Evolutionary conservation across 2,888 invertebrate genomes (phyloP).

Genomic region (Endotricha flammealis): DNA sequence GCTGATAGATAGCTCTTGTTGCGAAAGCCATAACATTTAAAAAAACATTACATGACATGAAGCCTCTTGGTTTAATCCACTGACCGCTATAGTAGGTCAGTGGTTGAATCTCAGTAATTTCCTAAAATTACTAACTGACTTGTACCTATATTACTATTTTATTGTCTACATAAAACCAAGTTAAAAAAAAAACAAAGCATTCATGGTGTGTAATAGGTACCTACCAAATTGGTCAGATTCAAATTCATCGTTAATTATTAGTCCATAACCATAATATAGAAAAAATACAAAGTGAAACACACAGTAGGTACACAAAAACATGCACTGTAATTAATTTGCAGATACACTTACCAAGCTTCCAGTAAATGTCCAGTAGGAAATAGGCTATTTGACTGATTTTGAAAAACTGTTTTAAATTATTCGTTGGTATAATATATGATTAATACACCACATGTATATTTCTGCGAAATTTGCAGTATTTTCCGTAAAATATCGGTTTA

Average conservation of each 20-base stretch:
- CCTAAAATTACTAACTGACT: conserved; percentile 2
- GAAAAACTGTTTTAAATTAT: too few species aligned
- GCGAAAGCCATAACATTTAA: not conserved
- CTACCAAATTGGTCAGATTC: conserved; percentile 1
- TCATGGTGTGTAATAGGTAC: conserved; percentile 3
- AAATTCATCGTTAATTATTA: conserved; percentile 5
- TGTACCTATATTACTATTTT: conserved; percentile 1
- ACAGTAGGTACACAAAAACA: conserved; percentile 3
- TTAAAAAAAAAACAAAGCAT: conserved; percentile 3
- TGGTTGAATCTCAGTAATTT: conserved; percentile 1
- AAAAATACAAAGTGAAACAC: conserved; percentile 2
- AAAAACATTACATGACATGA: conserved; percentile 5
- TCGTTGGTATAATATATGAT: too few species aligned
- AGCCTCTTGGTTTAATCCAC: conserved; percentile 1
- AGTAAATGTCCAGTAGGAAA: not conserved
- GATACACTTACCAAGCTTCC: conserved; percentile 2
- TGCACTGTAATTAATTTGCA: conserved; percentile 2
- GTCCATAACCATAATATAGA: conserved; percentile 2
- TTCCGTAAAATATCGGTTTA: too few species aligned
- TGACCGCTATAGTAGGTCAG: not conserved
- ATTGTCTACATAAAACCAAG: conserved; percentile 2
- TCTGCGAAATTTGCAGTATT: too few species aligned
- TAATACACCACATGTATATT: too few species aligned
- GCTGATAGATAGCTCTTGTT: not conserved
- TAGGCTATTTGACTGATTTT: too few species aligned